Evolutionary conservation across 2,113 vertebrate species (phyloP).

Genomic region (Alligator mississippiensis): DNA sequence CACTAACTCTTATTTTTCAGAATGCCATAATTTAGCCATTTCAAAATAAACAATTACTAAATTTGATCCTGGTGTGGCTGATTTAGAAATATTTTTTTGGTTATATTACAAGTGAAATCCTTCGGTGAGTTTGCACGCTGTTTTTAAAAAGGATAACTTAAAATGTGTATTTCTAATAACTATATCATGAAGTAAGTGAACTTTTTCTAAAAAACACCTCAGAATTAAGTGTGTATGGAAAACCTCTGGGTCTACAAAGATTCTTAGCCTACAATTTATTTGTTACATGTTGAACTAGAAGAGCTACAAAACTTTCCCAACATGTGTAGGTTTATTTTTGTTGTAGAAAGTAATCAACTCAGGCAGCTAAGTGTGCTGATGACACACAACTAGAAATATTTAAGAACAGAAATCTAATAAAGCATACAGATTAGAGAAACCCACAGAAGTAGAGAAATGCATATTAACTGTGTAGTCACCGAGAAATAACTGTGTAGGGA

Average conservation of each 20-base stretch:
- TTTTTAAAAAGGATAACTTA: conserved; percentile 13
- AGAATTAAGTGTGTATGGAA: not conserved
- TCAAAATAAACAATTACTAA: not conserved
- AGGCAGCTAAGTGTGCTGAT: rapidly evolving
- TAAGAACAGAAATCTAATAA: not conserved
- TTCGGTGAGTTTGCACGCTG: not conserved
- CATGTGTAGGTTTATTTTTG: conserved; percentile 19
- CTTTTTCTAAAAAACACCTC: not conserved
- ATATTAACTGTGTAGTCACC: not conserved
- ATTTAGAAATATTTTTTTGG: conserved; percentile 23
- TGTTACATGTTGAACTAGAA: not conserved
- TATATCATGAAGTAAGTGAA: not conserved
- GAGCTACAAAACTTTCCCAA: not conserved
- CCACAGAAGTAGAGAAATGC: not conserved
- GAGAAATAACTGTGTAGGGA: not conserved
- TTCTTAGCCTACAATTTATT: not conserved
- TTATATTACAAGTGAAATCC: not conserved
- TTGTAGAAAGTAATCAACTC: not conserved
- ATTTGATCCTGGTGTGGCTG: not conserved
- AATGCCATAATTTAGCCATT: not conserved
- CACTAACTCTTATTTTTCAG: not conserved
- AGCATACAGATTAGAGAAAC: rapidly evolving
- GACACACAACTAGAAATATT: not conserved
- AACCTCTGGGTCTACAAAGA: not conserved
- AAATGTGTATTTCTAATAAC: not conserved